phyloP scores from a whole-genome alignment of 2,888 invertebrate genomes.

The Acanthococcus lagerstroemiae region DNA sequence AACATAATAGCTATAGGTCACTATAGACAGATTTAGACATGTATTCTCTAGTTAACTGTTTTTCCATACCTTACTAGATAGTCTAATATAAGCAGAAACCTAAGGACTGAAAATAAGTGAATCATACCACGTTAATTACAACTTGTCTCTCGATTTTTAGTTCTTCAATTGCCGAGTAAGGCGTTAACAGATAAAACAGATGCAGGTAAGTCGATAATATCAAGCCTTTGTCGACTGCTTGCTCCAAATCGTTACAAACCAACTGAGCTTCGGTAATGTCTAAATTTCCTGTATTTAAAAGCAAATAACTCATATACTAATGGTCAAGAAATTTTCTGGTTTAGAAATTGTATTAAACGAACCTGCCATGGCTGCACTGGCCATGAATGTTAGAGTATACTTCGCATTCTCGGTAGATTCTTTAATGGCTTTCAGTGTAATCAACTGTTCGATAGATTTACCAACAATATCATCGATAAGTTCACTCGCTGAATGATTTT shows the following conservation, averaged over 20 bases:
- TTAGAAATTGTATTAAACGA: background rate
- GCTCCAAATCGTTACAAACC: constrained; percentile 62
- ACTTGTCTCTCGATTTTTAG: constrained; percentile 43
- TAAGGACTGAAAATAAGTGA: background rate
- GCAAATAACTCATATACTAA: background rate
- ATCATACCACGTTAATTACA: constrained; percentile 55
- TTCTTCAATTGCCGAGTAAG: constrained; percentile 55
- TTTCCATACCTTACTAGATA: too few species aligned
- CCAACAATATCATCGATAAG: constrained; percentile 42
- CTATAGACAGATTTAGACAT: too few species aligned
- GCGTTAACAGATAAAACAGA: constrained; percentile 76
- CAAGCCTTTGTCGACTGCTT: constrained; percentile 57
- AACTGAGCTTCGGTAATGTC: constrained; percentile 59
- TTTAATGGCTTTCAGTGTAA: constrained; percentile 32
- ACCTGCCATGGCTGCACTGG: constrained; percentile 62
- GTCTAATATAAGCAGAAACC: too few species aligned
- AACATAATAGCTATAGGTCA: too few species aligned
- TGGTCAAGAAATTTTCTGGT: background rate
- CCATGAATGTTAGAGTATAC: constrained; percentile 44
- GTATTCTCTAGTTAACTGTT: too few species aligned
- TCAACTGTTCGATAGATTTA: constrained; percentile 41
- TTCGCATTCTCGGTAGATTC: constrained; percentile 16
- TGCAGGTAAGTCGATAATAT: constrained; percentile 74
- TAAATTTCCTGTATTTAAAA: constrained; percentile 54
- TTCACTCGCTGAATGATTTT: background rate